Base-by-base conservation (phyloP, 2,113 vertebrate genomes). In the Isurus oxyrinchus region DNA sequence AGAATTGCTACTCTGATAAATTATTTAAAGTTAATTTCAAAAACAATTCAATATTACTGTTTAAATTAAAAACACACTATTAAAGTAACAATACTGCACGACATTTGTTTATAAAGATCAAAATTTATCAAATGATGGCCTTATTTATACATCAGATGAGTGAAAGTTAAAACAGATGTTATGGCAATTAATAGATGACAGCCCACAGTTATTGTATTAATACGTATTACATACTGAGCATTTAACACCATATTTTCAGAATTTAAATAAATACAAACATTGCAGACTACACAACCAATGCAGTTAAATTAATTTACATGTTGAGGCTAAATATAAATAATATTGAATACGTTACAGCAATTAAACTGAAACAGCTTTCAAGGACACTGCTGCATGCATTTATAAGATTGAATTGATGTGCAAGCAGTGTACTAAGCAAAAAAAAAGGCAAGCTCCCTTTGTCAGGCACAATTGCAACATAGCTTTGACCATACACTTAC, bases 331-430 rank as follows among this genome's bases (percentile, higher is more conserved):
- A 95, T 55, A 95, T 55, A 55, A 53, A 72, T 72, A 72, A 95
- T 66, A 61, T 40, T 93, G 90, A 59, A 93, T 61, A 61, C 40
- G 11, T 63, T 94, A 63, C 35, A 72, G 66, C 94, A 95, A 72
- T 95, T 72, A 95, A 55, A 49, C 13, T 76, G 67, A 76, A 72
- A 72, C 67, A 72, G 94, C 25, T 76, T 69, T 95, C 94, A 95
- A 95, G 94, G 94, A 55, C 94, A 95, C 94, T 72, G 94, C 94
- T 95, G 94, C 67, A 95, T 95, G 14, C 94, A 95, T 72, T 95
- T 72, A 76, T 31, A 95, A 95, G 27, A 95, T 95, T 95, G 66
- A 53, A 55, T 95, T 95, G 94, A 35, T 95, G 94, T 95, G 63
- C 94, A 69, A 95, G 94, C 94, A 95, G 61, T 95, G 66, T 72